These are phyloP conservation scores for Cepphus grylle DNA, from an alignment of 2,113 vertebrate species.

Conservation along the genomic window DNA sequence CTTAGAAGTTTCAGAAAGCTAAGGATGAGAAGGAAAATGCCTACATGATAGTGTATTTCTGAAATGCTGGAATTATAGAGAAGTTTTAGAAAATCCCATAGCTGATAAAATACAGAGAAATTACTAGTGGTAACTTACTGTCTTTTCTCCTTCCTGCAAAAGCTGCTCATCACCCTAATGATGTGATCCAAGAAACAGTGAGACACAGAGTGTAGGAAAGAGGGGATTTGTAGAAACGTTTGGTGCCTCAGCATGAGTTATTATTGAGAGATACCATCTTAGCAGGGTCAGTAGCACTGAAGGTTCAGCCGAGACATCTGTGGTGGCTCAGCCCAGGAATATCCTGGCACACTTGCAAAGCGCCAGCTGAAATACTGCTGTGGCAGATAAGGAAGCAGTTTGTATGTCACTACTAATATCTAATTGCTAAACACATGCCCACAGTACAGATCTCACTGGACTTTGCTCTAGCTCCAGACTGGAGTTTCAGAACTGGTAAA, in stretches of 20 bases:
- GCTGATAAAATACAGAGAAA: not conserved
- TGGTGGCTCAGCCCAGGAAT: not conserved
- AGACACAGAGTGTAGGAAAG: not conserved
- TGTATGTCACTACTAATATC: not conserved
- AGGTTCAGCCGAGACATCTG: not conserved
- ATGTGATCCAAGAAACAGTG: not conserved
- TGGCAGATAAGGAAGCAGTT: not conserved
- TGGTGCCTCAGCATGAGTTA: not conserved
- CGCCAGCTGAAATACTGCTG: conserved; percentile 7
- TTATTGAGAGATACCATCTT: not conserved
- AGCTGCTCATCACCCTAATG: not conserved
- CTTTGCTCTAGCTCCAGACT: not conserved
- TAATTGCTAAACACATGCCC: not conserved
- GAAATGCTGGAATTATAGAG: not conserved
- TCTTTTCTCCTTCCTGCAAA: not conserved
- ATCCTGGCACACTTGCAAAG: not conserved
- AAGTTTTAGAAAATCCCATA: not conserved
- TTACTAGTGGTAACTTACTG: not conserved
- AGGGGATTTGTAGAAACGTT: not conserved
- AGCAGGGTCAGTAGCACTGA: not conserved
- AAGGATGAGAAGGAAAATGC: not conserved
- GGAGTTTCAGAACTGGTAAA: not conserved
- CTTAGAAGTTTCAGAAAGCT: not conserved
- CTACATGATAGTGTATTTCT: not conserved
- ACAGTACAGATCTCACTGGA: not conserved